Conservation (phyloP, 2,113 vertebrate species). For the Peromyscus californicus region DNA sequence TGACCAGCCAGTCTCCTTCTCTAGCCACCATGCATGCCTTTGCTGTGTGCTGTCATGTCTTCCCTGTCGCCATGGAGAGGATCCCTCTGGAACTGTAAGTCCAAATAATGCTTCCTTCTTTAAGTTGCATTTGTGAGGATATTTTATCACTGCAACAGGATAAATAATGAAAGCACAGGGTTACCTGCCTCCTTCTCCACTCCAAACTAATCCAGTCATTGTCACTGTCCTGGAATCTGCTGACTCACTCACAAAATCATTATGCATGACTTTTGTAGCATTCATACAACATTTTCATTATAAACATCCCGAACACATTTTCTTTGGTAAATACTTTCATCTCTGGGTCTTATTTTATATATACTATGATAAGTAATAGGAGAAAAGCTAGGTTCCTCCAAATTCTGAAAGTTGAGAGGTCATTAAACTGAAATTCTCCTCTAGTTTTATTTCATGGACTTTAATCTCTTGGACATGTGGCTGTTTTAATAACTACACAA, state of each 20-base stretch:
- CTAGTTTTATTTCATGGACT: conserved; percentile 4
- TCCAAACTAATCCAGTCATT: neutral
- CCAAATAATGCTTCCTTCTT: neutral
- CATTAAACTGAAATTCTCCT: neutral
- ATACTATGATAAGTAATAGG: neutral
- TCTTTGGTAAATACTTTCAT: conserved; percentile 4
- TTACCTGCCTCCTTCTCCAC: neutral
- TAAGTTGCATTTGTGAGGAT: neutral
- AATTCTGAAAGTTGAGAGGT: neutral
- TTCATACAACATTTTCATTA: neutral
- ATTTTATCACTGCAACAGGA: neutral
- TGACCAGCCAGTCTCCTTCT: neutral
- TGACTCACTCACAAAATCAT: neutral
- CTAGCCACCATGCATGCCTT: neutral
- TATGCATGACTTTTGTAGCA: neutral
- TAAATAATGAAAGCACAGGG: neutral
- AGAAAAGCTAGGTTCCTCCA: neutral
- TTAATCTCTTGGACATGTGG: neutral
- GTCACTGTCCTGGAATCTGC: neutral
- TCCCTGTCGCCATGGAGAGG: neutral
- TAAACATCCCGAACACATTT: neutral
- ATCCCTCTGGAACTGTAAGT: neutral
- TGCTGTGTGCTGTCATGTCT: too few relatives aligned
- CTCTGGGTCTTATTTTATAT: neutral
- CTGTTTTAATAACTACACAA: conserved; percentile 30